phyloP scores from a whole-genome alignment of 2,888 invertebrate species.

The Brachypterus glaber region DNA sequence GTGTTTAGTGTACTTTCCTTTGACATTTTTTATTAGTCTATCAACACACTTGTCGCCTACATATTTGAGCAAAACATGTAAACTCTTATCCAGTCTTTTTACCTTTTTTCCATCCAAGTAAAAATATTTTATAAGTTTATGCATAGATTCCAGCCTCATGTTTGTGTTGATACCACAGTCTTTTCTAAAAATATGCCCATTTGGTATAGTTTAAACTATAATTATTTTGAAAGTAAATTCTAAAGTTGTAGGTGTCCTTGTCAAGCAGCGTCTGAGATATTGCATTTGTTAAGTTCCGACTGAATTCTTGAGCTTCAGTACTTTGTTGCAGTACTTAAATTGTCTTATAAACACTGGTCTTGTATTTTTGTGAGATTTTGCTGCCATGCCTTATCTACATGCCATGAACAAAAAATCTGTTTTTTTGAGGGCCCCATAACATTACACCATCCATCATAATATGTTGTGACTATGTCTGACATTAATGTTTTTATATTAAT shows the following conservation, averaged over 20 bases:
- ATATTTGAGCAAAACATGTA: not conserved
- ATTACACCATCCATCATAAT: constrained; percentile 7
- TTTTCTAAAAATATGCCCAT: too few relatives aligned
- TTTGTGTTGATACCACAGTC: too few relatives aligned
- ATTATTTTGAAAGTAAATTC: not conserved
- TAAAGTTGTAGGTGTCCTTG: not conserved
- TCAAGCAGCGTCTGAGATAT: not conserved
- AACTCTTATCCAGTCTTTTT: not conserved
- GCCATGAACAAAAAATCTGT: constrained; percentile 1
- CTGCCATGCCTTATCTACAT: not conserved
- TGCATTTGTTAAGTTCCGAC: not conserved
- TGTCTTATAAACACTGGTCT: not conserved
- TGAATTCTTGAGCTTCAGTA: not conserved
- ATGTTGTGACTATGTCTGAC: constrained; percentile 5
- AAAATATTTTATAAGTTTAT: not conserved
- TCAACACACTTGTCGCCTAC: not conserved
- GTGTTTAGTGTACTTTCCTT: not conserved
- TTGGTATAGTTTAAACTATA: too few relatives aligned
- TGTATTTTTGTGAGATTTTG: not conserved
- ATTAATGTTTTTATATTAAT: constrained; percentile 11
- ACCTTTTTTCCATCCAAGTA: not conserved
- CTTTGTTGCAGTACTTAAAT: not conserved
- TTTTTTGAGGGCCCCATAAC: constrained; percentile 2
- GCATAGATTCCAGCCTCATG: not conserved
- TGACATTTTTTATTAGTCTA: not conserved